Conservation (phyloP, 1,140 invertebrate genomes). For the Geopemphigus sp. region DNA sequence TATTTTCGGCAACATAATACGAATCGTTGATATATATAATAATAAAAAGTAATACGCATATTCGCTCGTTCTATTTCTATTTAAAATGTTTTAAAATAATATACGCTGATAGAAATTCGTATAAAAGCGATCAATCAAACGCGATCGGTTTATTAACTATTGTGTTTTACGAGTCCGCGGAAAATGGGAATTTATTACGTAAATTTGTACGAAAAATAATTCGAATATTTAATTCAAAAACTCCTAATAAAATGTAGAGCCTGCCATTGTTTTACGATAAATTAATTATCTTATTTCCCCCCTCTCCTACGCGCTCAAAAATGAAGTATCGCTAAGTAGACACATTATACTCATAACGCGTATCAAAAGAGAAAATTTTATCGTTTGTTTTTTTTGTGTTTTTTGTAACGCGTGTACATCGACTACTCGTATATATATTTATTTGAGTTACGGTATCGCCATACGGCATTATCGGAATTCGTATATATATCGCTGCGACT, state of each 20-base stretch:
- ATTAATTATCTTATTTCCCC: too few relatives aligned
- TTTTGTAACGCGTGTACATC: too few relatives aligned
- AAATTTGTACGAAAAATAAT: too few relatives aligned
- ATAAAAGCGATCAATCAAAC: too few relatives aligned
- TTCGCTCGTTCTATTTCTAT: background rate
- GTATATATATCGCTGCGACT: background rate
- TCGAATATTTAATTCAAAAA: too few relatives aligned
- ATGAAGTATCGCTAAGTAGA: background rate
- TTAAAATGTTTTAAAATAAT: background rate
- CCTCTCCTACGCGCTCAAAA: background rate
- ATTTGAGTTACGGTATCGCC: slow-evolving; percentile 10
- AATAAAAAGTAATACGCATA: background rate
- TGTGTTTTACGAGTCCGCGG: too few relatives aligned
- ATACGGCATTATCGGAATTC: background rate
- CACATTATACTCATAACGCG: background rate
- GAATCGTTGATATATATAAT: too few relatives aligned
- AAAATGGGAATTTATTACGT: too few relatives aligned
- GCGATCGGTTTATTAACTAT: too few relatives aligned
- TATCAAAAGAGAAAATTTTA: slow-evolving; percentile 14
- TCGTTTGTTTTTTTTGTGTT: background rate
- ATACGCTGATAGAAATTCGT: background rate
- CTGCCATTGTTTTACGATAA: too few relatives aligned
- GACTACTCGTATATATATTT: background rate
- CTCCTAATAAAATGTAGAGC: too few relatives aligned
- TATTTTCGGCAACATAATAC: too few relatives aligned